Evolutionary conservation across 2,113 vertebrate genomes (phyloP).

Genomic region (Plectropomus leopardus): DNA sequence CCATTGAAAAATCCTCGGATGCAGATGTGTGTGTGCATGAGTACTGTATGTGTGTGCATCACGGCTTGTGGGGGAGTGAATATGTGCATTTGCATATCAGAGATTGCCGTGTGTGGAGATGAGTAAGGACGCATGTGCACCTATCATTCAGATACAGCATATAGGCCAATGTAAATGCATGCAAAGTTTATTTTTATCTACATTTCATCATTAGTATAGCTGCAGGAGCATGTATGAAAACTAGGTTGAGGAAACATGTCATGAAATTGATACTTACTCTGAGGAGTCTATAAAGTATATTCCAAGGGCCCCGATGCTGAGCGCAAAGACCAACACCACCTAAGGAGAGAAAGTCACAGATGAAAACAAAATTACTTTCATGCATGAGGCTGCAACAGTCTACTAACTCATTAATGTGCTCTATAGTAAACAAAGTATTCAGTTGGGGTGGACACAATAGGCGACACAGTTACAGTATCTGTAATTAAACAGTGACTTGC

Average conservation of each 20-base stretch:
- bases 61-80: conserved; percentile 56
- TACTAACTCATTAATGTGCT: conserved; percentile 13
- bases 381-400: not conserved
- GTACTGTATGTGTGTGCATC: conserved; percentile 15
- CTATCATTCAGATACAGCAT: conserved; percentile 34
- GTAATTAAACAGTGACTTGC: conserved; percentile 59
- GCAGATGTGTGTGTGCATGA: conserved; percentile 24
- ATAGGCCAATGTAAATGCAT: conserved; percentile 8
- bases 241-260: not conserved
- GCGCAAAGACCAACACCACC: conserved; percentile 99
- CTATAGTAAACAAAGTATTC: conserved; percentile 33
- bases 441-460: conserved; percentile 28
- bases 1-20: conserved; percentile 79
- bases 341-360: conserved; percentile 79
- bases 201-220: not conserved
- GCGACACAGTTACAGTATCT: conserved; percentile 17
- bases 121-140: conserved; percentile 37
- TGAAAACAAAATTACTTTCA: conserved; percentile 40
- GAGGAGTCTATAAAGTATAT: conserved; percentile 99
- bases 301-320: conserved; percentile 99
- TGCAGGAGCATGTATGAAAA: not conserved
- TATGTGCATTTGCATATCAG: conserved; percentile 55
- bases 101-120: conserved; percentile 36
- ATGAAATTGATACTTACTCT: conserved; percentile 85
- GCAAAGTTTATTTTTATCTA: not conserved